These are phyloP conservation scores for Drosophila peninsularis DNA, from an alignment of 2,888 invertebrate species.

Conservation along the genomic window DNA sequence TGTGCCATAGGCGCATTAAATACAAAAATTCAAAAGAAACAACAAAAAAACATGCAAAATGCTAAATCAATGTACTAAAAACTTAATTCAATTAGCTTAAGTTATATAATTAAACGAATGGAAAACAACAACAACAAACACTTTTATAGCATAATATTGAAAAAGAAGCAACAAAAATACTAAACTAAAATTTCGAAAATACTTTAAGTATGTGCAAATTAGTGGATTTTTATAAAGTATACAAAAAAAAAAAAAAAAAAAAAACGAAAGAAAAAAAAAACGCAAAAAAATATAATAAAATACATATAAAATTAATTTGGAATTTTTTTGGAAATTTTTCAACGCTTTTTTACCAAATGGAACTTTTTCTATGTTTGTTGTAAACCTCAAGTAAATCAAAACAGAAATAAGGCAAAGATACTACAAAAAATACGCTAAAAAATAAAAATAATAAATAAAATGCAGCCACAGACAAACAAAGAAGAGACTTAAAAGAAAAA, in stretches of 20 bases:
- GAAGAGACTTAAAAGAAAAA: constrained; percentile 51
- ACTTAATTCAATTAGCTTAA: constrained; percentile 42
- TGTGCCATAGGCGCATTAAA: constrained; percentile 75
- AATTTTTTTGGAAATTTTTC: constrained; percentile 10
- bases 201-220: constrained; percentile 53
- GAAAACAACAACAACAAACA: constrained; percentile 11
- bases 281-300: constrained; percentile 1
- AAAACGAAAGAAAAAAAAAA: neutral
- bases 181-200: constrained; percentile 47
- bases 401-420: constrained; percentile 23
- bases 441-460: constrained; percentile 25
- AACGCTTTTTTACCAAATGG: constrained; percentile 34
- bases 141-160: constrained; percentile 52
- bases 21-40: constrained; percentile 17
- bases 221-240: constrained; percentile 37
- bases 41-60: constrained; percentile 43
- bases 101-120: constrained; percentile 35
- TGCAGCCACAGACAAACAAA: constrained; percentile 62
- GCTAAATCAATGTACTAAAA: constrained; percentile 71
- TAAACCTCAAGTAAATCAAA: constrained; percentile 56
- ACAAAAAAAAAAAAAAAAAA: constrained; percentile 3
- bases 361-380: constrained; percentile 22
- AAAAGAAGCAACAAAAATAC: constrained; percentile 10
- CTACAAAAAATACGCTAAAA: constrained; percentile 25
- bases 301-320: constrained; percentile 6